These are phyloP conservation scores for Euzetes globulus DNA, from an alignment of 2,888 invertebrate genomes.

Conservation along the genomic window DNA sequence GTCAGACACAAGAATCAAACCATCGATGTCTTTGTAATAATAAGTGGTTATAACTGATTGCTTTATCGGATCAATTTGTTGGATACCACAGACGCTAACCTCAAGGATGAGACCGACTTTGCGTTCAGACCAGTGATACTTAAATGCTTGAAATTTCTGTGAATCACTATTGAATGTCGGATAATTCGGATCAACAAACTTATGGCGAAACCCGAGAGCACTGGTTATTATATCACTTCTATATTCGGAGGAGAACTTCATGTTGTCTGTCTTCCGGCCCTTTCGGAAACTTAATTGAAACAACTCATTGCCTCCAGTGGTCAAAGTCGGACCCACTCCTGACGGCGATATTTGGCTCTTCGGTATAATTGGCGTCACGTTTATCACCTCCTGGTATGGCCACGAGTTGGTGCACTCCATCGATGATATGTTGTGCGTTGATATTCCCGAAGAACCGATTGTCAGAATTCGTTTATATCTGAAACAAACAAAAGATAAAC, in stretches of 20 bases:
- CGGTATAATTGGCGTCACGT: conserved; percentile 47
- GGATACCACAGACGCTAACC: conserved; percentile 82
- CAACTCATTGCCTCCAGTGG: conserved; percentile 48
- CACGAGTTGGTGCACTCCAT: conserved; percentile 81
- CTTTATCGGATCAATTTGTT: conserved; percentile 82
- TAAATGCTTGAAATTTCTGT: conserved; percentile 62
- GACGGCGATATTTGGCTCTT: conserved; percentile 44
- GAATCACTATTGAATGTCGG: conserved; percentile 41
- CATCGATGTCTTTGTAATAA: conserved; percentile 75
- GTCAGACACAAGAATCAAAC: conserved; percentile 66
- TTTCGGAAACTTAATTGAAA: conserved; percentile 60
- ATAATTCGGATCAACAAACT: conserved; percentile 30
- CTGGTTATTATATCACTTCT: conserved; percentile 68
- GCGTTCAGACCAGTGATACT: conserved; percentile 94
- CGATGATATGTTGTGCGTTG: conserved; percentile 89
- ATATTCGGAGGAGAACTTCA: conserved; percentile 94
- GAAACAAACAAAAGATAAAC: conserved; percentile 38
- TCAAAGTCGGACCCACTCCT: conserved; percentile 38
- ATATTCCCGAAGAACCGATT: conserved; percentile 86
- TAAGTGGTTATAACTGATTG: conserved; percentile 73
- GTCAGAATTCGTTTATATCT: conserved; percentile 95
- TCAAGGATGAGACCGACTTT: conserved; percentile 78
- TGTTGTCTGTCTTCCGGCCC: conserved; percentile 77
- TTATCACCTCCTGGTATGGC: conserved; percentile 52
- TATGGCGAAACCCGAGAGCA: conserved; percentile 17